phyloP scores from a whole-genome alignment of 2,113 vertebrate genomes.

The Xiphias gladius region DNA sequence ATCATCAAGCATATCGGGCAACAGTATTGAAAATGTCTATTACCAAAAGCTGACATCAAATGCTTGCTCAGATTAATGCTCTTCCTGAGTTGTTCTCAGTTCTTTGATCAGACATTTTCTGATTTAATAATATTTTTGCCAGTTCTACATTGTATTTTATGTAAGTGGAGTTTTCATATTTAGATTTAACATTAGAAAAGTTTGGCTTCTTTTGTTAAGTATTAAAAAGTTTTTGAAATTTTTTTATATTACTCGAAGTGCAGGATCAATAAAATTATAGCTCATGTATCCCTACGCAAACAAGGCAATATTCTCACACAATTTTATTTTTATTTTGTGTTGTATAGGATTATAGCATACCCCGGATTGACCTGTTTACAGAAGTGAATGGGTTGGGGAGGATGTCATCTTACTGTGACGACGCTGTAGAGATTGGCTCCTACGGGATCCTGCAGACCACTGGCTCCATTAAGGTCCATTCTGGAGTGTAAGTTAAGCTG shows the following conservation, averaged over 20 bases:
- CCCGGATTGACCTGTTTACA: slow-evolving; percentile 91
- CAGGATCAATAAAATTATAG: not conserved
- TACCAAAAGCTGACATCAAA: not conserved
- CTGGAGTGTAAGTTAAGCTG: slow-evolving; percentile 91
- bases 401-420: slow-evolving; percentile 88
- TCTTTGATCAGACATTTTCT: no score
- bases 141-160: not conserved
- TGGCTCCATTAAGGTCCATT: slow-evolving; percentile 93
- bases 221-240: no score
- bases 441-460: slow-evolving; percentile 90
- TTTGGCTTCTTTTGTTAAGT: not conserved
- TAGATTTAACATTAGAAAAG: not conserved
- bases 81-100: no score
- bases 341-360: slow-evolving; percentile 91
- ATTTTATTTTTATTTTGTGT: not conserved
- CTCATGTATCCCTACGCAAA: not conserved
- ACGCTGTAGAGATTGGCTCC: slow-evolving; percentile 88
- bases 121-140: no score
- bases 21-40: no score
- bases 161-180: not conserved
- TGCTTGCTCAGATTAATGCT: no score
- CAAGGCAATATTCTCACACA: not conserved
- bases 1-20: no score
- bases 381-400: slow-evolving; percentile 91
- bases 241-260: not conserved